phyloP scores from a whole-genome alignment of 2,113 vertebrate genomes.

The Poeciliopsis occidentalis region DNA sequence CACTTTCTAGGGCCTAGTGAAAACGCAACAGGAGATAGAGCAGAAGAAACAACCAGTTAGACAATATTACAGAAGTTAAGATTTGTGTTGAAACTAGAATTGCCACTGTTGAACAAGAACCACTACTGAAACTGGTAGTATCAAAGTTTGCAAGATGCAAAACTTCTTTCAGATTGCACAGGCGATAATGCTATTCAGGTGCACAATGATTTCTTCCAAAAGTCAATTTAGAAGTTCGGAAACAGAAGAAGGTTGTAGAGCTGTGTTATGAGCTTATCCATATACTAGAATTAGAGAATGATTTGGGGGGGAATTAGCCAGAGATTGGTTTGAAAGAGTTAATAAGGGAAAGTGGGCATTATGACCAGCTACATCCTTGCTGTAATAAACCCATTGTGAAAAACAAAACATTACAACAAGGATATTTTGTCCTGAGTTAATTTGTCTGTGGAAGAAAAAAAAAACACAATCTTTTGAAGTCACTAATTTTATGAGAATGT shows the following conservation, averaged over 20 bases:
- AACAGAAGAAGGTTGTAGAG: constrained; percentile 32
- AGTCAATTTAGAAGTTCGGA: constrained; percentile 63
- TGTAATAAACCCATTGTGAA: constrained; percentile 64
- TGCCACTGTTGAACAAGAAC: constrained; percentile 42
- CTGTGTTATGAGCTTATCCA: constrained; percentile 61
- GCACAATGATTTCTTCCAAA: constrained; percentile 53
- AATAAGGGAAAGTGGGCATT: constrained; percentile 70
- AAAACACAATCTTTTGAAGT: constrained; percentile 68
- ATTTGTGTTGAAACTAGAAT: constrained; percentile 13
- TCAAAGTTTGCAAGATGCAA: constrained; percentile 52
- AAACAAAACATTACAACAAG: constrained; percentile 61
- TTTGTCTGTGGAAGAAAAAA: constrained; percentile 72
- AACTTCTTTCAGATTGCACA: constrained; percentile 50
- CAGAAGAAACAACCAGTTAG: constrained; percentile 37
- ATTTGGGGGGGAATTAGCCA: constrained; percentile 68
- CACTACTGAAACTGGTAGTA: constrained; percentile 68
- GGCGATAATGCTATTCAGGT: constrained; percentile 61
- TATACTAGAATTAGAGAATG: constrained; percentile 69
- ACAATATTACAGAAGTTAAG: constrained; percentile 45
- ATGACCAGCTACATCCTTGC: constrained; percentile 65
- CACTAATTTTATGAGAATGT: constrained; percentile 77
- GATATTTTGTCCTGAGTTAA: constrained; percentile 76
- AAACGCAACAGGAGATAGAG: constrained; percentile 26
- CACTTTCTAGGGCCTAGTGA: constrained; percentile 90
- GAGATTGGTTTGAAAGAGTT: constrained; percentile 71